These are phyloP conservation scores for Pocillopora grandis DNA, from an alignment of 92 coral and sea anemone species.

Conservation along the genomic window DNA sequence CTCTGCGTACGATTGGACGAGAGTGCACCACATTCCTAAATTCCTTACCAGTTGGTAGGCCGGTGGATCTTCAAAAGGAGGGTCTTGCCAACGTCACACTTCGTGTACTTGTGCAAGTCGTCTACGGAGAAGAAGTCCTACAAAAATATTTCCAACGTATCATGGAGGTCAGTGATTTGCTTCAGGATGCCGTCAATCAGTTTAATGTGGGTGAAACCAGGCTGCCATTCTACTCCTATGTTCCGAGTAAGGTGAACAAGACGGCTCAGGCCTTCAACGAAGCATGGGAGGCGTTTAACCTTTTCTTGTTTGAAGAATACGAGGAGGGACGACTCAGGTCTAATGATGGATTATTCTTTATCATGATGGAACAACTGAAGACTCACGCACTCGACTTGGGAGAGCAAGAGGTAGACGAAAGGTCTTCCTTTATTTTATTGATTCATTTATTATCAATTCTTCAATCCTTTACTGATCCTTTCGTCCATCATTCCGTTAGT, in stretches of 20 bases:
- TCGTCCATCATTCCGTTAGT: no score
- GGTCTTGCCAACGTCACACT: constrained; percentile 77
- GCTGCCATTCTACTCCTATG: constrained; percentile 75
- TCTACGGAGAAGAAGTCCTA: constrained; percentile 84
- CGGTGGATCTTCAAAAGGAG: constrained; percentile 66
- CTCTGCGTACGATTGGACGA: constrained; percentile 67
- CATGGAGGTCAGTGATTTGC: constrained; percentile 57
- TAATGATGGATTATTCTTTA: constrained; percentile 78
- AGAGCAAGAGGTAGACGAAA: constrained; percentile 75
- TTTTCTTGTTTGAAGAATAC: constrained; percentile 73
- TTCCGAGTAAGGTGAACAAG: constrained; percentile 73
- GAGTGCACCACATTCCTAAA: constrained; percentile 70
- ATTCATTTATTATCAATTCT: no score
- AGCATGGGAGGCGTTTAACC: constrained; percentile 75
- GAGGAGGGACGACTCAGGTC: constrained; percentile 74
- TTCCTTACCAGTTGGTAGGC: constrained; percentile 54
- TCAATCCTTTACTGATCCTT: no score
- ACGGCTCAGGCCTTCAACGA: constrained; percentile 62
- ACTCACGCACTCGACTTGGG: constrained; percentile 69
- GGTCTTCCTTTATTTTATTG: not conserved
- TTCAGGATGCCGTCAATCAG: constrained; percentile 60
- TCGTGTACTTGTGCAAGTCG: constrained; percentile 67
- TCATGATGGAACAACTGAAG: constrained; percentile 77
- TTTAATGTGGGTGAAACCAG: constrained; percentile 68
- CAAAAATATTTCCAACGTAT: constrained; percentile 64